A percentile compares a stretch with the other conserved stretches of the same genome.
These are phyloP conservation scores for Dryococelus australis DNA, from an alignment of 2,888 invertebrate species.

Conservation along the genomic window DNA sequence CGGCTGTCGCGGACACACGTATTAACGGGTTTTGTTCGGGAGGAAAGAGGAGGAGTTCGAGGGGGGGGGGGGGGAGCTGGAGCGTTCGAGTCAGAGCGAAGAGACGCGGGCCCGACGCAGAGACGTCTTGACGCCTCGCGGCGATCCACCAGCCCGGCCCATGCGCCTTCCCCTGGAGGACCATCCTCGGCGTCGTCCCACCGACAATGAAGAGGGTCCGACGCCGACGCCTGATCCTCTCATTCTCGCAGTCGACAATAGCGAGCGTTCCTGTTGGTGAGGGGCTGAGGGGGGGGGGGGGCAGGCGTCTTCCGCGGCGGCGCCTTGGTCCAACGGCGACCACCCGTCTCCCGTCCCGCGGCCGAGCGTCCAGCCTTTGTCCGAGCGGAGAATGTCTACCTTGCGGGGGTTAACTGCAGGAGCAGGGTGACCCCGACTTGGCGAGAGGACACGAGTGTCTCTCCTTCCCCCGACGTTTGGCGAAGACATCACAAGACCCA, in stretches of 20 bases:
- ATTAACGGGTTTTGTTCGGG: conserved; percentile 10
- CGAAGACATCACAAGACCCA: neutral
- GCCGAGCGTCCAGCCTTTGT: neutral
- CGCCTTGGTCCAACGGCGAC: neutral
- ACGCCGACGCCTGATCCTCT: neutral
- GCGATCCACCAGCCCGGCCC: no score
- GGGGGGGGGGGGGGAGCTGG: neutral
- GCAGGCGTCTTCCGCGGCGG: neutral
- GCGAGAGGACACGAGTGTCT: neutral
- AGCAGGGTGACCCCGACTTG: conserved; percentile 29
- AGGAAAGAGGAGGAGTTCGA: no score
- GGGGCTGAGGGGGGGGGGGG: neutral
- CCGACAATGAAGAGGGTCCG: neutral
- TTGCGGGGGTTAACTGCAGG: conserved; percentile 22
- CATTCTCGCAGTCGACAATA: neutral
- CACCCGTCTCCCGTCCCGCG: neutral
- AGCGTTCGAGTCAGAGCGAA: neutral
- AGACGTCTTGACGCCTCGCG: conserved; percentile 9
- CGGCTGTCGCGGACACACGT: conserved; percentile 10
- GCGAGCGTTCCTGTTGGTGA: neutral
- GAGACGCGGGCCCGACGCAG: neutral
- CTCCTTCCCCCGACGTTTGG: neutral
- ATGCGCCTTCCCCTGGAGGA: neutral
- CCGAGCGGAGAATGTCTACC: neutral
- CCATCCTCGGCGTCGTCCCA: neutral